Conservation (phyloP, 2,888 invertebrate species). For the Gymnocheta viridis region DNA sequence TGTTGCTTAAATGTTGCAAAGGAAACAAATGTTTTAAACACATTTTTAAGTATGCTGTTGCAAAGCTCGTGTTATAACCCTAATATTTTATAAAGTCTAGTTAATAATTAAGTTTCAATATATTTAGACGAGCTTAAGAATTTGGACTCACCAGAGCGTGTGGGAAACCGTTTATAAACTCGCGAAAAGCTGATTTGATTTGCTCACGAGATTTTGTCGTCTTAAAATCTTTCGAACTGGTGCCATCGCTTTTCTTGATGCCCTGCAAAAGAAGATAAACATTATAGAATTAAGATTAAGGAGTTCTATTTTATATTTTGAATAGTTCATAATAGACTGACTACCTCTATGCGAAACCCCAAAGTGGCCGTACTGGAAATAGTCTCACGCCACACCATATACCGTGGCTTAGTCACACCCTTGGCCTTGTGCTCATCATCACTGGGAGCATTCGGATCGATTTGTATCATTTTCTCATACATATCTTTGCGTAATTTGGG, state of each 20-base stretch:
- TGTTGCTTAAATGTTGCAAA: too few relatives aligned
- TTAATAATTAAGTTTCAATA: too few relatives aligned
- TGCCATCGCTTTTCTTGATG: constrained; percentile 93
- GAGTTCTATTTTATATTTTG: too few relatives aligned
- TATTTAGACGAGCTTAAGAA: too few relatives aligned
- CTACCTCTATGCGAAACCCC: constrained; percentile 95
- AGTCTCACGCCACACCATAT: constrained; percentile 98
- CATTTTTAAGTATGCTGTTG: too few relatives aligned
- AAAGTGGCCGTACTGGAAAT: constrained; percentile 98
- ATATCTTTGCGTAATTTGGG: constrained; percentile 96
- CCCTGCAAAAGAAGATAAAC: constrained; percentile 83
- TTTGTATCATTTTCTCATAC: constrained; percentile 98
- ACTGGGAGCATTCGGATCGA: constrained; percentile 93
- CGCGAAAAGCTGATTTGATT: constrained; percentile 90
- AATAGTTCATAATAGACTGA: too few relatives aligned
- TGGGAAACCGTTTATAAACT: constrained; percentile 91
- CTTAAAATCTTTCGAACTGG: constrained; percentile 97
- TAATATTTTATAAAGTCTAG: too few relatives aligned
- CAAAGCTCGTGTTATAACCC: too few relatives aligned
- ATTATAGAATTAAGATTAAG: not conserved
- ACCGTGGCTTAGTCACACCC: constrained; percentile 96
- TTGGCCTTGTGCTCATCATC: constrained; percentile 94
- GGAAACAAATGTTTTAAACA: too few relatives aligned
- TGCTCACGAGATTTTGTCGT: constrained; percentile 93
- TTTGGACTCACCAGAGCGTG: constrained; percentile 88